Base-by-base conservation (phyloP, 2,888 invertebrate genomes). In the Mythimna lalbum region DNA sequence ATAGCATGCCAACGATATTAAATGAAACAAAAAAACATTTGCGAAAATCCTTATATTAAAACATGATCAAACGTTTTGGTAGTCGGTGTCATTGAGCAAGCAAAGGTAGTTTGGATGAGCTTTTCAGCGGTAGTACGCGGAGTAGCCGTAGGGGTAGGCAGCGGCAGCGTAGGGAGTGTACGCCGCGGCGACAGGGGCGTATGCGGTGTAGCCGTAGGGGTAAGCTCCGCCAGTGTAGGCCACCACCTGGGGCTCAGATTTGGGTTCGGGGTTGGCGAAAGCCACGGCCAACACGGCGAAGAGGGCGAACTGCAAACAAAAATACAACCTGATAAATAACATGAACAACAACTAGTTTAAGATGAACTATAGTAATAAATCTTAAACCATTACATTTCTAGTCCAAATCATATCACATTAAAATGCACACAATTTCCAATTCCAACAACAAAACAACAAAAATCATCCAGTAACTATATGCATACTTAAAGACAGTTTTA, bases 201-300 rank as follows among this genome's bases (percentile, higher is more conserved):
- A 91, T 1, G 93, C 90, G 3, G 91, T 87, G 56, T 92, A 89
- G 78, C 63, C 86, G 80, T 56, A 90, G 49, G 89, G 79, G 10
- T 91, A 87, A 3, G 90, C 92, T 27, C 17, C 75, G 6, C 90
- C 90, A 19, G 92, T 80, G 87, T 95, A 96, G 5, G 92, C 83
- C 64, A 90, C 12, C 39, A 88, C 43, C 65, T 91, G 94, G 12
- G 95, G 93, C 21, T 95, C 94, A 31, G 96, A 95, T 77, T 94
- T 94, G 31, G 96, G 95, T 89, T 94, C 93, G 27, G 96, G 95
- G 89, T 85, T 94, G 87, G 97, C 96, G 86, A 96, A 95, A 63
- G 96, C 96, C 85, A 96, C 93, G 64, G 96, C 96, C 95, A 96
- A 86, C 79, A 97, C 87, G 80, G 96, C 96, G 89, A 96, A 92